Conservation (phyloP, 2,797 vertebrate species). For the Pseudomugil gertrudae region DNA sequence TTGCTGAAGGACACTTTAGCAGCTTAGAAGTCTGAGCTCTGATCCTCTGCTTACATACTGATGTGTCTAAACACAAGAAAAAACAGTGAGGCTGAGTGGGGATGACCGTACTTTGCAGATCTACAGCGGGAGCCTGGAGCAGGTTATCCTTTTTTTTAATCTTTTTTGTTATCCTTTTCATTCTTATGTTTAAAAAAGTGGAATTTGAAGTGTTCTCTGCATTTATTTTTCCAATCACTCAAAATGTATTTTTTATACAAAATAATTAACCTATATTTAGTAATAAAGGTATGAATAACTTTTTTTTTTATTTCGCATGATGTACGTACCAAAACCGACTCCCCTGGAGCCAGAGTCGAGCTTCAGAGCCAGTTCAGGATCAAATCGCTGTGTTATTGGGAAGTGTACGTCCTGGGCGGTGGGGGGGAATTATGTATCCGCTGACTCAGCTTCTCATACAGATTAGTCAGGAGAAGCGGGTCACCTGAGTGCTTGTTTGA, state of each 20-base stretch:
- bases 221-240: neutral
- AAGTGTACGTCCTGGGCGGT: slow-evolving; percentile 36
- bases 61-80: slow-evolving; percentile 8
- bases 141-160: neutral
- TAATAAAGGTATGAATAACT: neutral
- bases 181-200: neutral
- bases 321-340: slow-evolving; percentile 25
- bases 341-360: slow-evolving; percentile 14
- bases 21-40: slow-evolving; percentile 8
- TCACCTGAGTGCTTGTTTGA: slow-evolving; percentile 50
- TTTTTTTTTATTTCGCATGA: slow-evolving; percentile 8
- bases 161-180: neutral
- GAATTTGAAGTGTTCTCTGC: neutral
- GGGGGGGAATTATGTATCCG: slow-evolving; percentile 41
- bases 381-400: slow-evolving; percentile 50
- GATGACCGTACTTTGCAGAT: neutral
- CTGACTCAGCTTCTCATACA: slow-evolving; percentile 64
- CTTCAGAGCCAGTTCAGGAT: slow-evolving; percentile 28
- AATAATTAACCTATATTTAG: neutral
- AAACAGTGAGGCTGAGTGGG: neutral
- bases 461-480: slow-evolving; percentile 52
- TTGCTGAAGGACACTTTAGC: slow-evolving; percentile 17
- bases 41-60: neutral
- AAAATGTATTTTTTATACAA: neutral
- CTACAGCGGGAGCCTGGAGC: neutral